Evolutionary conservation across 2,797 vertebrate genomes (phyloP).

Genomic region (Anabacerthia variegaticeps): DNA sequence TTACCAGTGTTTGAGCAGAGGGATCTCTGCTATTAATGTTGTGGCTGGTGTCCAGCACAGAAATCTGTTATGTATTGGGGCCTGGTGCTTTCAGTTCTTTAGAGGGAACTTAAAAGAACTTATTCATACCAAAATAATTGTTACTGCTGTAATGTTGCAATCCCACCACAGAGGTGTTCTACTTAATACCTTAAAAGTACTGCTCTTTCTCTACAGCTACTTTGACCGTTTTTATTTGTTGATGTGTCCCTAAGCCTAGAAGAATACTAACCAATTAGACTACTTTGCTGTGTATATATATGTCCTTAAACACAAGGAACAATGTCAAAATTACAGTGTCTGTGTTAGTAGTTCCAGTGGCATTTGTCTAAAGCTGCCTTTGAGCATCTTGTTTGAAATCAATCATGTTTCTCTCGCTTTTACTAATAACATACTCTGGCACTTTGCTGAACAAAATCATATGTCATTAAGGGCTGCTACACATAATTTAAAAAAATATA

Average conservation of each 20-base stretch:
- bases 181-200: background rate
- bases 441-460: background rate
- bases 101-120: background rate
- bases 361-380: background rate
- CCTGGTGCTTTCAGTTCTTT: background rate
- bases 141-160: background rate
- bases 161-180: background rate
- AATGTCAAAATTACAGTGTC: background rate
- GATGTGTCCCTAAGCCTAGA: background rate
- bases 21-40: background rate
- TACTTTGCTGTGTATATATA: background rate
- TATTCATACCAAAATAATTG: background rate
- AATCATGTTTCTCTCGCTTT: background rate
- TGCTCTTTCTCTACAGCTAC: background rate
- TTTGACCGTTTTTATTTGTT: background rate
- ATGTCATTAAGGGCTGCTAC: background rate
- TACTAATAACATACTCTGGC: background rate
- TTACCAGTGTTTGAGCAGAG: background rate
- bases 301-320: background rate
- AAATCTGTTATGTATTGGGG: fast-evolving
- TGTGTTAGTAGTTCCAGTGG: background rate
- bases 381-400: background rate
- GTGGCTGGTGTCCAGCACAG: background rate
- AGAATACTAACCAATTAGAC: background rate
- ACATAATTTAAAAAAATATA: background rate